phyloP scores from a whole-genome alignment of 2,888 invertebrate genomes.

The Ametastegia equiseti region DNA sequence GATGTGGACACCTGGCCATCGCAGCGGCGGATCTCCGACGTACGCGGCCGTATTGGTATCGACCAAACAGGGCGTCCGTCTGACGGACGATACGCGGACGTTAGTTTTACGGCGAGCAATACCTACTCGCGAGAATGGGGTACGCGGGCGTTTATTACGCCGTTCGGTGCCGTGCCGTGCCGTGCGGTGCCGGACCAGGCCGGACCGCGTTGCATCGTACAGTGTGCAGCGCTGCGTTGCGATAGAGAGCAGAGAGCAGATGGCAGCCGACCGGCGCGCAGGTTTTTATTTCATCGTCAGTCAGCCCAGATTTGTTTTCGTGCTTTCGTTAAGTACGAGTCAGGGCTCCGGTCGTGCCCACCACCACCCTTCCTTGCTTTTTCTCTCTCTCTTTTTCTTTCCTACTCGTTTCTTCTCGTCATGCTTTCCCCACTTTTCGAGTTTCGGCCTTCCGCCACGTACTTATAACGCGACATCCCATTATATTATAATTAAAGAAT shows the following conservation, averaged over 20 bases:
- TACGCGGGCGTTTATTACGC: no score
- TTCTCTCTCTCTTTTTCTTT: background rate
- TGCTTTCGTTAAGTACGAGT: no score
- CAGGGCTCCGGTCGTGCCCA: conserved; percentile 53
- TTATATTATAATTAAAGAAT: no score
- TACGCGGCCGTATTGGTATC: no score
- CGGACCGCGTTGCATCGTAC: no score
- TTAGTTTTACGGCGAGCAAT: conserved; percentile 26
- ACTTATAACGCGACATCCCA: no score
- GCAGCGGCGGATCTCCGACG: background rate
- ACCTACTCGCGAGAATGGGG: no score
- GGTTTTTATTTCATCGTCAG: conserved; percentile 65
- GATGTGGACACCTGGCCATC: conserved; percentile 68
- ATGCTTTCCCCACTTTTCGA: no score
- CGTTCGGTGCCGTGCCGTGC: no score
- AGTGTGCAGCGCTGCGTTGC: background rate
- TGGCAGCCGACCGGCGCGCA: conserved; percentile 65
- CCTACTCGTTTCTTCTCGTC: no score
- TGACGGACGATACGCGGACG: background rate
- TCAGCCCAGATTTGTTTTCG: conserved; percentile 66
- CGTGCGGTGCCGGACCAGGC: no score
- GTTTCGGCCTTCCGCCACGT: no score
- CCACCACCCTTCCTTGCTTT: background rate
- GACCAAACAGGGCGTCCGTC: background rate
- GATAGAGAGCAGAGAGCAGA: conserved; percentile 60